These are phyloP conservation scores for Odontothrips loti DNA, from an alignment of 2,888 invertebrate species.

Conservation along the genomic window DNA sequence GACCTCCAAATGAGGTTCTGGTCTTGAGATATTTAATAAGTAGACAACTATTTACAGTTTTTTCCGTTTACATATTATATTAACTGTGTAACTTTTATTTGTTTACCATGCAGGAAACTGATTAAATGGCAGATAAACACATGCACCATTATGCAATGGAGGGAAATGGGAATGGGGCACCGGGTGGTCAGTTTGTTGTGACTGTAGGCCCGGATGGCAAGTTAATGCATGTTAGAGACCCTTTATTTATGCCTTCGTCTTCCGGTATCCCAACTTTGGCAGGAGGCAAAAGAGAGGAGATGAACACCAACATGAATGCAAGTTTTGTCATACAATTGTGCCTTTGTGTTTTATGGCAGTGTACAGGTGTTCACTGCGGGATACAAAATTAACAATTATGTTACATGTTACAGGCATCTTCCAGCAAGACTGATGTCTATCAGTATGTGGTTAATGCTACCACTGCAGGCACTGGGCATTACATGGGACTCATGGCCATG, in stretches of 20 bases:
- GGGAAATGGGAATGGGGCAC: neutral
- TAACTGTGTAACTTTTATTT: neutral
- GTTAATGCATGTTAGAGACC: neutral
- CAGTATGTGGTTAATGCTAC: conserved; percentile 9
- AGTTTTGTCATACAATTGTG: neutral
- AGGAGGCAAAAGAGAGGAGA: neutral
- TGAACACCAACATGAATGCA: neutral
- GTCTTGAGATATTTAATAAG: neutral
- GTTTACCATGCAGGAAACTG: neutral
- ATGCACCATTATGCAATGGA: neutral
- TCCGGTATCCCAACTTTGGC: neutral
- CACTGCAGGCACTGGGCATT: neutral
- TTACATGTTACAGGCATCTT: neutral
- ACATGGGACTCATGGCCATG: neutral
- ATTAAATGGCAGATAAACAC: neutral
- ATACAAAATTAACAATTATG: neutral
- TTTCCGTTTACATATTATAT: neutral
- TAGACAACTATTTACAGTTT: neutral
- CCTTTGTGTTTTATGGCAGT: neutral
- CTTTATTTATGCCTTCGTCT: neutral
- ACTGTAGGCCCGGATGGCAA: neutral
- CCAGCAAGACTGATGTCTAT: neutral
- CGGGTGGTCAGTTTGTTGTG: neutral
- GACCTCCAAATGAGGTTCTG: neutral
- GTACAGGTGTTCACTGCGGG: neutral